Conservation (phyloP, 1,140 invertebrate species). For the Pachypeltis micranthus region DNA sequence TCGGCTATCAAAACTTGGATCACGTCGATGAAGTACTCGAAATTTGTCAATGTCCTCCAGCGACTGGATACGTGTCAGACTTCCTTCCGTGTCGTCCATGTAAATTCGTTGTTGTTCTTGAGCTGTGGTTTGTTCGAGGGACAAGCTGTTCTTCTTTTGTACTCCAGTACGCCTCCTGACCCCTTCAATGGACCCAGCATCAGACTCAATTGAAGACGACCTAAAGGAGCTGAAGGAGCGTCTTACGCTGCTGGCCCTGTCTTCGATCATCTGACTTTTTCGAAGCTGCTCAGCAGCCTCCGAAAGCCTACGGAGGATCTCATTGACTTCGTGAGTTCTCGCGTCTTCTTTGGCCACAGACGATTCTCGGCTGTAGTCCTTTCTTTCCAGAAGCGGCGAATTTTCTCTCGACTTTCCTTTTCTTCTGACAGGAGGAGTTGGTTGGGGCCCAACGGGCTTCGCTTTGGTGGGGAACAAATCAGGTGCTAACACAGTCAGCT, state of each 20-base stretch:
- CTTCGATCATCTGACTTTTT: constrained; percentile 32
- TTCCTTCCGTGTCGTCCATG: constrained; percentile 55
- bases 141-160: constrained; percentile 44
- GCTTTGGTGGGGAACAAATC: constrained; percentile 38
- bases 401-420: constrained; percentile 48
- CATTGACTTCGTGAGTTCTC: constrained; percentile 33
- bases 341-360: constrained; percentile 28
- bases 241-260: constrained; percentile 30
- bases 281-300: constrained; percentile 41
- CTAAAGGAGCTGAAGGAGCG: constrained; percentile 12
- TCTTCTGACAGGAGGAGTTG: constrained; percentile 43
- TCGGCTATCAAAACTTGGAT: constrained; percentile 63
- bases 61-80: constrained; percentile 65
- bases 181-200: constrained; percentile 23
- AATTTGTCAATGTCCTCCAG: constrained; percentile 47
- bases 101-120: constrained; percentile 42
- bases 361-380: constrained; percentile 34
- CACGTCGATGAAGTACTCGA: constrained; percentile 42
- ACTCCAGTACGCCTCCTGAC: constrained; percentile 22
- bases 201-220: constrained; percentile 28
- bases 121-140: constrained; percentile 56
- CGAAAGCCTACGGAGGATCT: constrained; percentile 35
- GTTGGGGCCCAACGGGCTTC: constrained; percentile 34
- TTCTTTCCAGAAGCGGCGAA: constrained; percentile 42
- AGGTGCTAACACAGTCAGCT: constrained; percentile 57